phyloP scores from a whole-genome alignment of 2,113 vertebrate genomes.

The Microtus pennsylvanicus region DNA sequence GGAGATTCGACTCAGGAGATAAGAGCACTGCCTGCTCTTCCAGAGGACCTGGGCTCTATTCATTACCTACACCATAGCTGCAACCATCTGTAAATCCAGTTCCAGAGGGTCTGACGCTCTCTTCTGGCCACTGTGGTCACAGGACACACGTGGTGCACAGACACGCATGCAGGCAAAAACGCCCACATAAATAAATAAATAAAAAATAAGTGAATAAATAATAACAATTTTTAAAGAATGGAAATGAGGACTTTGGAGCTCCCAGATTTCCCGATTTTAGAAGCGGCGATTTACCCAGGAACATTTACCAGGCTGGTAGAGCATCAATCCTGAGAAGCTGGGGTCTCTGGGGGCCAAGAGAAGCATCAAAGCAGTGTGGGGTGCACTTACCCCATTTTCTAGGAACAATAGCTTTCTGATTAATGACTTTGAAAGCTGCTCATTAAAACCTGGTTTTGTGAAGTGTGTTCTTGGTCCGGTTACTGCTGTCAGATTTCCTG shows the following conservation, averaged over 20 bases:
- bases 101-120: too few species aligned
- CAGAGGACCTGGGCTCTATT: not conserved
- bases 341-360: not conserved
- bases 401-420: conserved; percentile 21
- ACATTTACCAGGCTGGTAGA: not conserved
- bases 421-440: conserved; percentile 71
- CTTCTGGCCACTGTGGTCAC: not conserved
- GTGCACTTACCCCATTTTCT: not conserved
- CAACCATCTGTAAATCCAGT: not conserved
- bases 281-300: not conserved
- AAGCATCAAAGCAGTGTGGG: conserved; percentile 23
- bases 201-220: not conserved
- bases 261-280: not conserved
- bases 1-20: not conserved
- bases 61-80: not conserved
- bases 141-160: not conserved
- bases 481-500: conserved; percentile 65
- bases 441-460: conserved; percentile 69
- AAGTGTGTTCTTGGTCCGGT: conserved; percentile 46
- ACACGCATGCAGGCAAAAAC: not conserved
- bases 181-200: not conserved
- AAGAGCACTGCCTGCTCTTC: not conserved
- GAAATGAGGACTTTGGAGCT: not conserved
- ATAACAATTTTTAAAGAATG: not conserved
- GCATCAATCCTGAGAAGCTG: not conserved